Conservation (phyloP, 2,797 vertebrate species). For the Muraenolepis orangiensis region DNA sequence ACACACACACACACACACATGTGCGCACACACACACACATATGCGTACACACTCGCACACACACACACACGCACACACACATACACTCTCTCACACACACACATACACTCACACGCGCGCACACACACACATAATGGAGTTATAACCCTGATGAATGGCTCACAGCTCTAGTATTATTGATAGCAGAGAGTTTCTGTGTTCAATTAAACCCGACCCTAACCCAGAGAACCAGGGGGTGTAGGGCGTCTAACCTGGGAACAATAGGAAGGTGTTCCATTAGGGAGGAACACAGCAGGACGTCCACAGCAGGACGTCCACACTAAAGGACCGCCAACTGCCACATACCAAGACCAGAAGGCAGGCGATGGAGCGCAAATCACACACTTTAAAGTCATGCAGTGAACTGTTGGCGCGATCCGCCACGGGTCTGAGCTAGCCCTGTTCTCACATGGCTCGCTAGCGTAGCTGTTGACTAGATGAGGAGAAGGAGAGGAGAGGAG, state of each 20-base stretch:
- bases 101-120: neutral
- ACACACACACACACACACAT: neutral
- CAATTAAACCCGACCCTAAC: neutral
- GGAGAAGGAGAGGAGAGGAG: neutral
- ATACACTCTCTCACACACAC: neutral
- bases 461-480: too few species aligned
- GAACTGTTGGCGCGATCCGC: neutral
- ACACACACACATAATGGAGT: neutral
- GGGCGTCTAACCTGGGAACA: neutral
- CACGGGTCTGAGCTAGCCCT: neutral
- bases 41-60: neutral
- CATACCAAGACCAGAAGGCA: neutral
- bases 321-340: neutral
- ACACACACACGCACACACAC: conserved; percentile 10
- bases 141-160: too few species aligned
- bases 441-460: too few species aligned
- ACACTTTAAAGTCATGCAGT: neutral
- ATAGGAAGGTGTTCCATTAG: neutral
- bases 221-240: neutral
- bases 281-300: too few species aligned
- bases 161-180: too few species aligned
- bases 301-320: neutral
- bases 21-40: neutral
- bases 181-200: neutral
- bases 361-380: neutral